Evolutionary conservation across 2,888 invertebrate genomes (phyloP), one percentile per base, ranked within the genome.

Genomic region (Drymonia ruficornis): DNA sequence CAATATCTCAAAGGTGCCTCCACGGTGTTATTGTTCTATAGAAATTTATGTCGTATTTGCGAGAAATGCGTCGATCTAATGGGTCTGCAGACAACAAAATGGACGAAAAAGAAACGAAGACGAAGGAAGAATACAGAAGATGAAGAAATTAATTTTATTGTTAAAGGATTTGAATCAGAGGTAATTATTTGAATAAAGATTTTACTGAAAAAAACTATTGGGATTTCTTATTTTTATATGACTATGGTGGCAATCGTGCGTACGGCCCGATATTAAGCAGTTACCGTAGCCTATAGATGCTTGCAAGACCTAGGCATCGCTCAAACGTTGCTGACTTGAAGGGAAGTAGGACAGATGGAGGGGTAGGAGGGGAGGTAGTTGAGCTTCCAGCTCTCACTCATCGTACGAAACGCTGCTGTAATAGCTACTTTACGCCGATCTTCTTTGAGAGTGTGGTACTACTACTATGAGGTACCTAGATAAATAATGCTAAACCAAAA

Each of bases 151-250:
- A 73, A 76, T 59, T 89, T 90, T 80, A 79, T 87, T 69, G 76
- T 86, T 1, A 81, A 89, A 72, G 86, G 84, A 36, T 90, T 91
- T 84, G 89, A 87, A 74, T 85, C 86, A n/a, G 86, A 89, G 71
- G 88, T 91, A 66, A 64, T 78, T 52, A 80, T 80, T 46, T 79
- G 50, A 69, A 53, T 45, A 57, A 78, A 52, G 31, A 46, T 45
- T 42, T 53, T 57, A 48, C 43, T 56, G n/a, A 43, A 49, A 49
- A 44, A 23, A 2, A n/a, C n/a, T n/a, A n/a, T n/a, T n/a, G n/a
- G n/a, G n/a, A n/a, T 38, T 44, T 48, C 38, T 28, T 29, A 36
- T 46, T n/a, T n/a, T n/a, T 52, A 48, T 59, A 42, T 44, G 5
- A 51, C 53, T n/a, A n/a, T n/a, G n/a, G n/a, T n/a, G n/a, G n/a